A percentile compares a stretch with the other conserved stretches of the same genome.
Evolutionary conservation across 2,113 vertebrate genomes (phyloP).

Genomic region (Daubentonia madagascariensis): DNA sequence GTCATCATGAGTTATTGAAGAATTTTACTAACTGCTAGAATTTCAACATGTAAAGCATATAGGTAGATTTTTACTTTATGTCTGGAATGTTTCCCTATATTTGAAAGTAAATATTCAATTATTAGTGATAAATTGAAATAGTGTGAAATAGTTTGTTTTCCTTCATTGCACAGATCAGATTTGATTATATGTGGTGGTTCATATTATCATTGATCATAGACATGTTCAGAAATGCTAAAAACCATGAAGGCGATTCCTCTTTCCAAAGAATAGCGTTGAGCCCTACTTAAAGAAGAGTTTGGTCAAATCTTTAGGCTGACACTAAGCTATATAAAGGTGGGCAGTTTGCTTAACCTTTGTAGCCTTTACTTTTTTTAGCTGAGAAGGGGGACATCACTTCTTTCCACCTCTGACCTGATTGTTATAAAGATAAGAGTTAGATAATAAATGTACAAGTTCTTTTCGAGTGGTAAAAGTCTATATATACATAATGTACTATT

Average conservation of each 20-base stretch:
- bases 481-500: background rate
- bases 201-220: background rate
- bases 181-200: background rate
- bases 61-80: background rate
- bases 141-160: background rate
- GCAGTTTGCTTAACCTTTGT: background rate
- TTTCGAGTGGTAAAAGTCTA: background rate
- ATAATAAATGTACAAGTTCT: background rate
- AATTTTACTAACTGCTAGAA: conserved; percentile 35
- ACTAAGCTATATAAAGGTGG: background rate
- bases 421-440: background rate
- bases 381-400: background rate
- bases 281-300: background rate
- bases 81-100: background rate
- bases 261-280: background rate
- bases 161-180: background rate
- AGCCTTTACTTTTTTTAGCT: background rate
- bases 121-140: background rate
- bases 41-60: background rate
- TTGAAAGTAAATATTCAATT: background rate
- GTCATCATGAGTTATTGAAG: background rate
- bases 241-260: background rate
- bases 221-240: background rate
- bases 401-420: background rate
- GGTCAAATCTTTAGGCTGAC: background rate